phyloP scores from a whole-genome alignment of 1,140 invertebrate species.

The Leptopilina boulardi region DNA sequence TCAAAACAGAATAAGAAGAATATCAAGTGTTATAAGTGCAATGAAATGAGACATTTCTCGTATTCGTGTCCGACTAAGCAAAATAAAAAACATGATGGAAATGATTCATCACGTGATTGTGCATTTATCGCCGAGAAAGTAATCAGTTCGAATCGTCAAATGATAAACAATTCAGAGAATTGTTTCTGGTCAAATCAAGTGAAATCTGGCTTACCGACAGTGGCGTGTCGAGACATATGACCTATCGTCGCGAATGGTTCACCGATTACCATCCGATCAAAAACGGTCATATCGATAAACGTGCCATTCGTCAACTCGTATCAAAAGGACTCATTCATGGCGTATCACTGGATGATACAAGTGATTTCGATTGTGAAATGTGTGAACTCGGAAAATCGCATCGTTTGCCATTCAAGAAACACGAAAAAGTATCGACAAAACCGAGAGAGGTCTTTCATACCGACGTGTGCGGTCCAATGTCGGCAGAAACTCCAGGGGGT shows the following conservation, averaged over 20 bases:
- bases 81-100: not conserved
- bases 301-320: not conserved
- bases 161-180: no score
- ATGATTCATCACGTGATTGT: not conserved
- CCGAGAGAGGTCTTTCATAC: conserved; percentile 47
- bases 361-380: conserved; percentile 34
- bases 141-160: not conserved
- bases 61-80: not conserved
- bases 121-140: not conserved
- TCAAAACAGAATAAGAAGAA: not conserved
- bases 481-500: conserved; percentile 48
- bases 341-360: no score
- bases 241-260: not conserved
- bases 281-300: not conserved
- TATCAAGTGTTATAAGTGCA: not conserved
- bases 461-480: conserved; percentile 60
- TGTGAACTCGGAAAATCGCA: conserved; percentile 42
- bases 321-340: not conserved
- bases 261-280: not conserved
- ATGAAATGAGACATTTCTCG: not conserved
- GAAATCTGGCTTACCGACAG: not conserved
- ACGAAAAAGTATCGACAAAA: not conserved
- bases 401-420: conserved; percentile 21
- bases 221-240: not conserved
- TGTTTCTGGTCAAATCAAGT: not conserved